A percentile compares a stretch with the other conserved stretches of the same genome.
These are phyloP conservation scores for Xenopus laevis DNA, from an alignment of 2,113 vertebrate species.

Conservation along the genomic window DNA sequence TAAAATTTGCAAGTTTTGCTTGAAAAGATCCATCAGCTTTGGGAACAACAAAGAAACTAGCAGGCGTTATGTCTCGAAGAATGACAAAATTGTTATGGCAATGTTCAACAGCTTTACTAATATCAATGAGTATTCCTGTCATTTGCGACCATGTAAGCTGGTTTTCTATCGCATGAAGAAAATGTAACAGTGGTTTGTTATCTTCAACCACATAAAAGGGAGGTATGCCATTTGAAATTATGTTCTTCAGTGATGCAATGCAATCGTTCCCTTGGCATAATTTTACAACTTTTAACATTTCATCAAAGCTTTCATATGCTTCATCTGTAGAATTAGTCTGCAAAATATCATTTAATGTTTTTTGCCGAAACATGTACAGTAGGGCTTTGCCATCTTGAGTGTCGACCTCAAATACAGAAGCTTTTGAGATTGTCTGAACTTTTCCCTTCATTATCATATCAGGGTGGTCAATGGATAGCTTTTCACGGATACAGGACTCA, in stretches of 20 bases:
- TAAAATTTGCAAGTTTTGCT: constrained; percentile 33
- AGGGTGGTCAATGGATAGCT: constrained; percentile 19
- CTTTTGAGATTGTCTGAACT: constrained; percentile 2
- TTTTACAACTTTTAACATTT: constrained; percentile 9
- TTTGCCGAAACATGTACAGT: constrained; percentile 18
- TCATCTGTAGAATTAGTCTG: constrained; percentile 23
- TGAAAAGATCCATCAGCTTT: background rate
- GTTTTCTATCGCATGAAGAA: constrained; percentile 38
- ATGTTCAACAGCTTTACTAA: background rate
- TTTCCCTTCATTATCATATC: constrained; percentile 17
- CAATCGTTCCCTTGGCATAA: constrained; percentile 24
- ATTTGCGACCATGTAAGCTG: constrained; percentile 11
- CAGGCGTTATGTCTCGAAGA: constrained; percentile 35
- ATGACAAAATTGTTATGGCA: constrained; percentile 28
- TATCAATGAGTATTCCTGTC: constrained; percentile 18
- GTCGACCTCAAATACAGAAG: background rate
- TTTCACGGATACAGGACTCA: constrained; percentile 21
- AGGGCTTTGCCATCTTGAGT: background rate
- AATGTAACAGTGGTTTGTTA: constrained; percentile 6
- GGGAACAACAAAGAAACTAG: constrained; percentile 9
- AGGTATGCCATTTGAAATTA: constrained; percentile 9
- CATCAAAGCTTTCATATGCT: constrained; percentile 29
- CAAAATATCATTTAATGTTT: constrained; percentile 30
- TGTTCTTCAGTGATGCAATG: constrained; percentile 25
- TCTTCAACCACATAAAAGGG: constrained; percentile 7